Evolutionary conservation across 2,113 vertebrate species (phyloP).

Genomic region (Sinocyclocheilus grahami): DNA sequence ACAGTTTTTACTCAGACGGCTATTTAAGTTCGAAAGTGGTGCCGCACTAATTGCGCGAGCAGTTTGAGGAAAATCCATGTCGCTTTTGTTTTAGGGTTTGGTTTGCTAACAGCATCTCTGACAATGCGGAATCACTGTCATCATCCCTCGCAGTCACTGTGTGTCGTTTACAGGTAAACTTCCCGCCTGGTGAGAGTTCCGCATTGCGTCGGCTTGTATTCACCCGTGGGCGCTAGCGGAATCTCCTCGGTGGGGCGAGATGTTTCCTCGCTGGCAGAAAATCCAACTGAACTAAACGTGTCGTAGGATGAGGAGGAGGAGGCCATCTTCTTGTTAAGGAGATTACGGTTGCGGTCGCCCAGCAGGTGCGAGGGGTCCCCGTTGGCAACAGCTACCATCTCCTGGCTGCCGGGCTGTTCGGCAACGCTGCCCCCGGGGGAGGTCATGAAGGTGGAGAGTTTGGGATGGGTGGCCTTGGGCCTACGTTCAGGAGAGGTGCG

Average conservation of each 20-base stretch:
- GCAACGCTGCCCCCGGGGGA: conserved; percentile 70
- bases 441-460: conserved; percentile 99
- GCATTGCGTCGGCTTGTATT: conserved; percentile 97
- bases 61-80: conserved; percentile 30
- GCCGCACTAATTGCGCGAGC: conserved; percentile 29
- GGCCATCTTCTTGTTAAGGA: conserved; percentile 97
- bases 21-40: conserved; percentile 20
- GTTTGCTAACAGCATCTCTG: conserved; percentile 50
- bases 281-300: conserved; percentile 88
- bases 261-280: conserved; percentile 85
- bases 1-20: conserved; percentile 7
- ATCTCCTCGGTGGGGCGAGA: conserved; percentile 90
- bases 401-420: conserved; percentile 89
- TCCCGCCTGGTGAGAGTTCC: conserved; percentile 96
- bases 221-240: conserved; percentile 93
- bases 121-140: conserved; percentile 28
- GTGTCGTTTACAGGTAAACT: conserved; percentile 90
- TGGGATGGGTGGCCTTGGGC: conserved; percentile 90
- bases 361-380: conserved; percentile 94
- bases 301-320: conserved; percentile 90
- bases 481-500: conserved; percentile 96
- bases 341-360: conserved; percentile 98
- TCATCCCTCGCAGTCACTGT: not conserved
- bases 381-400: conserved; percentile 89
- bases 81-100: conserved; percentile 45